Conservation (phyloP, 2,113 vertebrate genomes). For the Eptatretus burgeri region DNA sequence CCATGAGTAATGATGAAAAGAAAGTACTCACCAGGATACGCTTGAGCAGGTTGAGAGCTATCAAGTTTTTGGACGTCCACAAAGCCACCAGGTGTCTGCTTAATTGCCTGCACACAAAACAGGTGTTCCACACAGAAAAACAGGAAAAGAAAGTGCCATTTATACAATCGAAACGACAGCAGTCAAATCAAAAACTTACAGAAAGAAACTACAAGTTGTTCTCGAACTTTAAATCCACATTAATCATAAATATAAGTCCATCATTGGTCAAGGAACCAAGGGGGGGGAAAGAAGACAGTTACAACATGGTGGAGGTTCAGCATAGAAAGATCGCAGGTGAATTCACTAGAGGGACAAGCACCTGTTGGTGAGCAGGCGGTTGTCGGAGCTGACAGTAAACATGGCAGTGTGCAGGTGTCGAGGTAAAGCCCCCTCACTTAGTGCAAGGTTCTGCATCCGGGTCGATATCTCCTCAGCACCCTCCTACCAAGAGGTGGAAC, state of each 20-base stretch:
- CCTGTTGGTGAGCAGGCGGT: conserved; percentile 97
- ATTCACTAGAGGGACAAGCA: conserved; percentile 13
- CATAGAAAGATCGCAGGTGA: no score
- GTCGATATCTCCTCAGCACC: conserved; percentile 92
- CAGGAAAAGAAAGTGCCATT: no score
- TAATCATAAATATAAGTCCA: no score
- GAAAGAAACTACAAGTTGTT: no score
- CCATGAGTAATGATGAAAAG: conserved; percentile 1
- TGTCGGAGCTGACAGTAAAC: conserved; percentile 85
- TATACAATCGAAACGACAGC: no score
- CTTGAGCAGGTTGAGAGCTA: conserved; percentile 65
- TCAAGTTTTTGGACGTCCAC: conserved; percentile 74
- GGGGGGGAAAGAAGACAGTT: no score
- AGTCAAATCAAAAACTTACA: no score
- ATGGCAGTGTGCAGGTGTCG: conserved; percentile 75
- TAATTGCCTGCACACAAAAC: conserved; percentile 35
- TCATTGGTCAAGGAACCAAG: no score
- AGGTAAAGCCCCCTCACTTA: conserved; percentile 86
- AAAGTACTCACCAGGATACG: conserved; percentile 62
- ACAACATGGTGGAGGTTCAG: no score
- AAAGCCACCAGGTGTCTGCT: conserved; percentile 92
- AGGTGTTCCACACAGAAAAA: no score
- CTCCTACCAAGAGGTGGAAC: conserved; percentile 27
- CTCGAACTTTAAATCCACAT: no score
- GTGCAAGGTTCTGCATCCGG: conserved; percentile 93